phyloP scores from a whole-genome alignment of 1,140 invertebrate species.

The Brachionus plicatilis region DNA sequence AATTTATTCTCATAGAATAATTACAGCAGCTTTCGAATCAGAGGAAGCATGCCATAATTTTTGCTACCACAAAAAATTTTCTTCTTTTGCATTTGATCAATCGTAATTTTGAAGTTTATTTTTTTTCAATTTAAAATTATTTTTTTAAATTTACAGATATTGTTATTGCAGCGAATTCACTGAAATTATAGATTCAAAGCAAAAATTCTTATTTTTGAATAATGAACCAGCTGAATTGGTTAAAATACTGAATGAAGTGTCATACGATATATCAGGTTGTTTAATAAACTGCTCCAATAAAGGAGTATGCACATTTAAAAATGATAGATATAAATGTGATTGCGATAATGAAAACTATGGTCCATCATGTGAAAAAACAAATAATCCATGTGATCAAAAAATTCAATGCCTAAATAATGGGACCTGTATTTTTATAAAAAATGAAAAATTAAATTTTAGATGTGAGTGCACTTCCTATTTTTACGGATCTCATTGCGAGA shows the following conservation, averaged over 20 bases:
- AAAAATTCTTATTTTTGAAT: background rate
- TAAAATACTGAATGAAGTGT: background rate
- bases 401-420: background rate
- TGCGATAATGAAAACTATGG: background rate
- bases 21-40: background rate
- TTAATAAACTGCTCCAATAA: background rate
- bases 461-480: background rate
- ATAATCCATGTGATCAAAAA: background rate
- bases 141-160: too few species aligned
- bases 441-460: background rate
- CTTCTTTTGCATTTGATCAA: background rate
- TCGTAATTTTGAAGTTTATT: background rate
- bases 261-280: slow-evolving; percentile 7
- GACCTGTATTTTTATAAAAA: background rate
- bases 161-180: too few species aligned
- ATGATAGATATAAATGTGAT: background rate
- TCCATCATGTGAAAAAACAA: background rate
- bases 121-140: too few species aligned
- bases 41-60: background rate
- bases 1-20: background rate
- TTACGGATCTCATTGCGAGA: background rate
- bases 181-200: background rate
- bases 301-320: background rate
- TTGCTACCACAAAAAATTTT: background rate
- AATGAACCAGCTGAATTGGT: background rate